Conservation (phyloP, 2,797 vertebrate genomes). For the Tolypeutes matacus region DNA sequence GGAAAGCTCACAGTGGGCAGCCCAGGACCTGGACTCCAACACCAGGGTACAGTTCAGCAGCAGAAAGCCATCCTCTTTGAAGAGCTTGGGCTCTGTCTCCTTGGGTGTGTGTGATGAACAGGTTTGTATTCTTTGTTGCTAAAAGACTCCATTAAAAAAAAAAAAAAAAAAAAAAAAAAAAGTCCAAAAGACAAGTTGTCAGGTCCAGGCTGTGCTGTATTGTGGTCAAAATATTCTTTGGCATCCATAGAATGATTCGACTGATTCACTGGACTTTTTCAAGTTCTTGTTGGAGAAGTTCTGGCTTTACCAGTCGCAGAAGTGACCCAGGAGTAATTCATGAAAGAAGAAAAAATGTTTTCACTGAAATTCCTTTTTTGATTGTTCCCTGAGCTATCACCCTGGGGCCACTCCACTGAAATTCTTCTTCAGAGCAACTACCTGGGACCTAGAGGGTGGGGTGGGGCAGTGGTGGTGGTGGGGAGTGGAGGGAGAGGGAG, state of each 20-base stretch:
- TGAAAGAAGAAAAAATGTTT: slow-evolving; percentile 86
- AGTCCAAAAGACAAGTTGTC: slow-evolving; percentile 84
- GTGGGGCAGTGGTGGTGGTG: slow-evolving; percentile 75
- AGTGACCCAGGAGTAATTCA: slow-evolving; percentile 88
- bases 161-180: slow-evolving; percentile 51
- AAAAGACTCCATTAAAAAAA: slow-evolving; percentile 83
- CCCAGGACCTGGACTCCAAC: slow-evolving; percentile 84
- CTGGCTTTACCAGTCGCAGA: slow-evolving; percentile 88
- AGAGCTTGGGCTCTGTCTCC: slow-evolving; percentile 84
- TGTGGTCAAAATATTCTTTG: slow-evolving; percentile 91
- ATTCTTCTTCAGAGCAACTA: slow-evolving; percentile 85
- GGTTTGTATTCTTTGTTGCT: slow-evolving; percentile 84
- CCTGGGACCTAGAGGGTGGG: slow-evolving; percentile 87
- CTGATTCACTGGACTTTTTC: slow-evolving; percentile 87
- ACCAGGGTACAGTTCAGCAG: slow-evolving; percentile 78
- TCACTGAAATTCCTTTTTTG: slow-evolving; percentile 87
- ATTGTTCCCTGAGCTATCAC: slow-evolving; percentile 91
- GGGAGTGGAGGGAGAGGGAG: slow-evolving; percentile 81
- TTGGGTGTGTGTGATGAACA: slow-evolving; percentile 81
- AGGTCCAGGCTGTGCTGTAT: slow-evolving; percentile 89
- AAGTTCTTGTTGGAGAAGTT: slow-evolving; percentile 87
- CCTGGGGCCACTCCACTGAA: slow-evolving; percentile 90
- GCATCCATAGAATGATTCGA: slow-evolving; percentile 90
- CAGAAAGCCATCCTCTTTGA: slow-evolving; percentile 80
- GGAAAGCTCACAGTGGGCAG: slow-evolving; percentile 85